These are phyloP conservation scores for Drosophila guanche DNA, from an alignment of 1,140 invertebrate species.

Conservation along the genomic window DNA sequence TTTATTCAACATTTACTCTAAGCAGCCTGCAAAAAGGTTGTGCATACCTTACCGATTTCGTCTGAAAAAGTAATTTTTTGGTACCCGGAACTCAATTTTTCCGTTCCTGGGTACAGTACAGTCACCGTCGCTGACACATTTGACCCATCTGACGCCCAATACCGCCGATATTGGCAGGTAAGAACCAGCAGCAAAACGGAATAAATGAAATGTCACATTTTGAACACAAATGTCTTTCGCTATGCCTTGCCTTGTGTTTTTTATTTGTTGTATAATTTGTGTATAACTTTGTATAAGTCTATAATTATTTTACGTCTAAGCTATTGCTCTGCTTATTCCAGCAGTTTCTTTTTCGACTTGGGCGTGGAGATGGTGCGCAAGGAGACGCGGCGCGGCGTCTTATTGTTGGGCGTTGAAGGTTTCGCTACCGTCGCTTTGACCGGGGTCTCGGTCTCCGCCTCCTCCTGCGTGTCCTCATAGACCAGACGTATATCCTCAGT, in stretches of 20 bases:
- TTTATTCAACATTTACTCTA: background rate
- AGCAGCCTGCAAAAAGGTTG: no score
- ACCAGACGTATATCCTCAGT: conserved; percentile 88
- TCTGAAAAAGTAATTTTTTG: background rate
- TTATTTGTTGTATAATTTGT: background rate
- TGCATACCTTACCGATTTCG: background rate
- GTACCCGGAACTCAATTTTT: conserved; percentile 19
- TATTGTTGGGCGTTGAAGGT: conserved; percentile 72
- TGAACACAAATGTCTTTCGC: conserved; percentile 1
- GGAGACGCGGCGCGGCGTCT: conserved; percentile 87
- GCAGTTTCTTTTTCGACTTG: conserved; percentile 86
- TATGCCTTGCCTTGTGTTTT: conserved; percentile 19
- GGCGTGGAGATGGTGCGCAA: conserved; percentile 90
- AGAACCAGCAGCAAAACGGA: conserved; percentile 24
- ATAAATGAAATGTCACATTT: conserved; percentile 12
- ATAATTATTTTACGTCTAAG: conserved; percentile 40
- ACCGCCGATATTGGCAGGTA: conserved; percentile 43
- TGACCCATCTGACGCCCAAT: background rate
- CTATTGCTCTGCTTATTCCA: conserved; percentile 54
- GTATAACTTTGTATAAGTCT: conserved; percentile 9
- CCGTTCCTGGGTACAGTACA: conserved; percentile 28
- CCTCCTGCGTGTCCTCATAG: conserved; percentile 85
- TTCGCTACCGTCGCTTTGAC: conserved; percentile 41
- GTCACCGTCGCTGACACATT: background rate
- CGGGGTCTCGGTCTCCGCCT: conserved; percentile 40